Percentiles rank a stretch among this genome's conserved stretches.
Evolutionary conservation across 2,888 invertebrate genomes (phyloP).

Genomic region (Drosophila mercatorum): DNA sequence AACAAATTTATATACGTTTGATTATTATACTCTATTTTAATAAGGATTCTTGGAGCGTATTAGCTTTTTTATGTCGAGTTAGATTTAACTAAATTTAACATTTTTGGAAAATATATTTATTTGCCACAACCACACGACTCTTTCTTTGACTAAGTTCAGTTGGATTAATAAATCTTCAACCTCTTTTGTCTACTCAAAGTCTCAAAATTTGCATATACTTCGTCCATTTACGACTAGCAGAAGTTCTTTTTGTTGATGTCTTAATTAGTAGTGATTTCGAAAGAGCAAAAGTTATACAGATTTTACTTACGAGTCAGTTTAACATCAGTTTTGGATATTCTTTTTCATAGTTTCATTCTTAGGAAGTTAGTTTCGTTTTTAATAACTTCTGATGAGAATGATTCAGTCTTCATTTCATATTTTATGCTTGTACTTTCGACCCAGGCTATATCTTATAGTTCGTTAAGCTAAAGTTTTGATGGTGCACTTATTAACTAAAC

Average conservation of each 20-base stretch:
- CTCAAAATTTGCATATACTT: not conserved
- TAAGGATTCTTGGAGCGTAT: not conserved
- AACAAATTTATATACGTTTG: conserved; percentile 8
- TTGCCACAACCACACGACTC: not conserved
- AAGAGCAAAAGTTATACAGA: not conserved
- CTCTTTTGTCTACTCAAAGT: not conserved
- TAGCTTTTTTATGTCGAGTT: not conserved
- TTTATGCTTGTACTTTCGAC: not conserved
- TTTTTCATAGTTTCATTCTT: not conserved
- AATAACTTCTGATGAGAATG: not conserved
- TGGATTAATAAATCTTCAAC: not conserved
- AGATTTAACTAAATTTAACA: not conserved
- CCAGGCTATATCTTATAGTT: not conserved
- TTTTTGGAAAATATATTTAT: not conserved
- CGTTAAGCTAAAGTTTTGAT: not conserved
- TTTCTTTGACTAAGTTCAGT: not conserved
- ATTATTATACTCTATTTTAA: not conserved
- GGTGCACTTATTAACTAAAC: not conserved
- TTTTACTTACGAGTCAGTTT: not conserved
- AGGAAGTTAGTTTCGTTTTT: not conserved
- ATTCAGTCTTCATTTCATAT: not conserved
- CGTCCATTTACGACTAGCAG: not conserved
- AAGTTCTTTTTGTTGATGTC: not conserved
- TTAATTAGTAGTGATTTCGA: not conserved
- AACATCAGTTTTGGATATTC: not conserved